Percentiles rank a stretch among this genome's conserved stretches.
phyloP scores from a whole-genome alignment of 2,113 vertebrate genomes.

The Nanorana parkeri region DNA sequence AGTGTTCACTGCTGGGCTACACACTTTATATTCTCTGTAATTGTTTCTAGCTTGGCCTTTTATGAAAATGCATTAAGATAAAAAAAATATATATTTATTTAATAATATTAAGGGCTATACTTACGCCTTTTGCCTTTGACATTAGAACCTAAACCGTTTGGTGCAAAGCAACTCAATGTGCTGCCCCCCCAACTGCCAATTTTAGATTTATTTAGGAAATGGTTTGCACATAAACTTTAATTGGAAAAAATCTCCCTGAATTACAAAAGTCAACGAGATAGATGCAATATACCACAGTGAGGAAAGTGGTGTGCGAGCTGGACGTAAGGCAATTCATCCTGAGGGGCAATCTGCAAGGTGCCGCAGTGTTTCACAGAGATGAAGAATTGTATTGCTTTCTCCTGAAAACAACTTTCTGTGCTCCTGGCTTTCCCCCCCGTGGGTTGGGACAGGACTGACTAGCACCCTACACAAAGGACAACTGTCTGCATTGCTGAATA shows the following conservation, averaged over 20 bases:
- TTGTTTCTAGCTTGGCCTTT: no score
- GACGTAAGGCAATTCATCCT: conserved; percentile 51
- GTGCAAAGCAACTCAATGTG: no score
- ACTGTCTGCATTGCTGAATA: conserved; percentile 94
- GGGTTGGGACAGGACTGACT: conserved; percentile 90
- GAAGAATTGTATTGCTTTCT: conserved; percentile 22
- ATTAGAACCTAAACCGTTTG: no score
- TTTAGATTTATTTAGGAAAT: conserved; percentile 48
- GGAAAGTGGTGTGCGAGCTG: not conserved
- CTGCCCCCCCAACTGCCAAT: not conserved
- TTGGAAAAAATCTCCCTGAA: conserved; percentile 42
- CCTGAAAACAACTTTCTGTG: conserved; percentile 81
- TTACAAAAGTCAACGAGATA: conserved; percentile 33
- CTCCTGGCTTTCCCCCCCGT: conserved; percentile 92
- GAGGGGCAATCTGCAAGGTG: conserved; percentile 18
- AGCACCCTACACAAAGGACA: conserved; percentile 89
- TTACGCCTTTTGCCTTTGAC: no score
- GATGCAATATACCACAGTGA: conserved; percentile 19
- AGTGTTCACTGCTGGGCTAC: no score
- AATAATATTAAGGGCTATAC: no score
- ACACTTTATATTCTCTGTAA: no score
- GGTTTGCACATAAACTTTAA: conserved; percentile 44
- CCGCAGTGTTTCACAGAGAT: not conserved
- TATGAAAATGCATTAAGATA: no score
- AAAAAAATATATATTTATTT: no score